Evolutionary conservation across 2,797 vertebrate species (phyloP).

Genomic region (Tympanoctomys barrerae): DNA sequence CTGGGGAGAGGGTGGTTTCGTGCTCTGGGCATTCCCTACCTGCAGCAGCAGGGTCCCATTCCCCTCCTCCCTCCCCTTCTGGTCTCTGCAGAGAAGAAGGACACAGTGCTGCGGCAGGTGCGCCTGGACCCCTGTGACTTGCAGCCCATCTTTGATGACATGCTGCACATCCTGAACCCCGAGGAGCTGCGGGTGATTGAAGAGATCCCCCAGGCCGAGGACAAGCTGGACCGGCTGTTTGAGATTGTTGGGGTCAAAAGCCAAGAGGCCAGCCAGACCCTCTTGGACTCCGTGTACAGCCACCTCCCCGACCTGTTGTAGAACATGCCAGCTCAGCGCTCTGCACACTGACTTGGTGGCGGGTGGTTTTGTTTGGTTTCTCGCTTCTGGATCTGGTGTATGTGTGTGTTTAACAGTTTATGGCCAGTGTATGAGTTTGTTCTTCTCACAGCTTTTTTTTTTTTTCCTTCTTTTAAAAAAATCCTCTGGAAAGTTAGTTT

Average conservation of each 20-base stretch:
- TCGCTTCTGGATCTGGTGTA: not conserved
- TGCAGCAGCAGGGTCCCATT: fast-evolving
- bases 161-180: conserved; percentile 97
- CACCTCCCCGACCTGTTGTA: conserved; percentile 97
- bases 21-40: not conserved
- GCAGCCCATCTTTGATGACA: conserved; percentile 99
- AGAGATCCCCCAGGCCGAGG: conserved; percentile 95
- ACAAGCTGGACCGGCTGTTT: conserved; percentile 96
- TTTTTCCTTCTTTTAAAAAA: not conserved
- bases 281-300: conserved; percentile 98
- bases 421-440: conserved; percentile 86
- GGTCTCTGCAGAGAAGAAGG: conserved; percentile 95
- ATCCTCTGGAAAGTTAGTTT: conserved; percentile 79
- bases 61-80: not conserved
- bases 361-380: conserved; percentile 62
- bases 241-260: conserved; percentile 98
- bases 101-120: conserved; percentile 98
- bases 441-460: conserved; percentile 39
- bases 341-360: conserved; percentile 82
- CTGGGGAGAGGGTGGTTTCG: not conserved
- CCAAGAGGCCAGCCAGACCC: conserved; percentile 98
- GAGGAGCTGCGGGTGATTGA: conserved; percentile 96
- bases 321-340: conserved; percentile 73
- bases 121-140: conserved; percentile 98
- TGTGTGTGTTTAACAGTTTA: conserved; percentile 74